Conservation (phyloP, 2,797 vertebrate species). For the Cryptoblepharus egeriae region DNA sequence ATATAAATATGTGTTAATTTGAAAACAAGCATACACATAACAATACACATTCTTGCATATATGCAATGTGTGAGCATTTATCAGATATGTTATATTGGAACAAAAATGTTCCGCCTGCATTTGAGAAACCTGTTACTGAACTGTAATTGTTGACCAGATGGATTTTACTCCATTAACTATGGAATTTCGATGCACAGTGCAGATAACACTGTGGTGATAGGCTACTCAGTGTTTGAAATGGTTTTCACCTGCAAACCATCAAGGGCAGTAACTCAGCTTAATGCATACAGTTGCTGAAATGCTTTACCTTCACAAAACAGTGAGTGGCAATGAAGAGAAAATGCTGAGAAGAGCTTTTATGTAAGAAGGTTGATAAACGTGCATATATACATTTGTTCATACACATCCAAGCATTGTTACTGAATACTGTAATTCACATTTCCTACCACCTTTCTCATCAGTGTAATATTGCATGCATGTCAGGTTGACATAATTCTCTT, state of each 20-base stretch:
- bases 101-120: background rate
- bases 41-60: background rate
- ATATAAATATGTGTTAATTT: background rate
- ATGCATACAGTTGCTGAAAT: background rate
- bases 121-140: background rate
- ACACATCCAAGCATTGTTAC: too few species aligned
- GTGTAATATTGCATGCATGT: too few species aligned
- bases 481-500: too few species aligned
- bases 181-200: background rate
- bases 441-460: too few species aligned
- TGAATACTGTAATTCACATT: too few species aligned
- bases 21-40: background rate
- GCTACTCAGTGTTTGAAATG: background rate
- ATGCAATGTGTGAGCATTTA: background rate
- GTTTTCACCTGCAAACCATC: background rate
- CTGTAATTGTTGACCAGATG: background rate
- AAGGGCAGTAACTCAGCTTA: background rate
- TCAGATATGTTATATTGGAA: background rate
- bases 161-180: background rate
- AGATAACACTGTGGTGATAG: background rate
- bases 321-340: background rate
- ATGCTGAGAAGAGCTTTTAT: background rate
- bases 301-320: background rate
- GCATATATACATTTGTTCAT: too few species aligned
- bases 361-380: too few species aligned